Base-by-base conservation (phyloP, 1,140 invertebrate species). In the Caenorhabditis briggsae region DNA sequence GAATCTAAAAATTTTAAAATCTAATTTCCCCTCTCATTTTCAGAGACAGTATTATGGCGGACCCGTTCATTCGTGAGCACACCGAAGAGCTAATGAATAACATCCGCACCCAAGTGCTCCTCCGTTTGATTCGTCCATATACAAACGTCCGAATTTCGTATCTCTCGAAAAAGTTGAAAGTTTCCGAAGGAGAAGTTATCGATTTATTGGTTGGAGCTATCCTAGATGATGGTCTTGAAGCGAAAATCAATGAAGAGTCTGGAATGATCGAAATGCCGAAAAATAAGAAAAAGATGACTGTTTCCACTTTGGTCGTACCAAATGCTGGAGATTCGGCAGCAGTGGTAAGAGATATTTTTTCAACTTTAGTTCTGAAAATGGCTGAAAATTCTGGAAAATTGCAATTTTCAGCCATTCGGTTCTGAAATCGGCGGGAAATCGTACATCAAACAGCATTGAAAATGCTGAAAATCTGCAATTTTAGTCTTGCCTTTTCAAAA, bases 41-140 rank as follows among this genome's bases (percentile, higher is more conserved):
- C 70, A 78, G 96, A 89, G 96, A 96, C 92, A 96, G 96, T 92
- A 98, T 99, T 83, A 99, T 99, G 97, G 96, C 97, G 92, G 98
- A 99, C 94, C 97, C 96, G 8, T 99, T 99, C 93, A 99, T 99
- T 91, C 94, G 97, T 90, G 98, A 99, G 93, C 97, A 99, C 92
- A 99, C 99, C 92, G 98, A 99, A 95, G 98, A 99, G 94, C 94
- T 99, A 50, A 93, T 99, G 65, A 94, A 96, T 61, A 99, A 99
- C 93, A 98, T 99, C 90, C 94, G 98, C 87, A 99, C 97, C n/a
- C 97, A 95, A 93, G 97, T 99, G 84, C 94, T 99, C 43, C 97
- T 99, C 74, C 98, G 98, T 93, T 93, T 99, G 65, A 99, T 99
- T 87, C 96, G 96, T 89, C 98, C 98, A 11, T 99, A 99, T 93